Evolutionary conservation across 2,888 invertebrate genomes (phyloP), one percentile per base, ranked within the genome.

Genomic region (Nomada ferruginata): DNA sequence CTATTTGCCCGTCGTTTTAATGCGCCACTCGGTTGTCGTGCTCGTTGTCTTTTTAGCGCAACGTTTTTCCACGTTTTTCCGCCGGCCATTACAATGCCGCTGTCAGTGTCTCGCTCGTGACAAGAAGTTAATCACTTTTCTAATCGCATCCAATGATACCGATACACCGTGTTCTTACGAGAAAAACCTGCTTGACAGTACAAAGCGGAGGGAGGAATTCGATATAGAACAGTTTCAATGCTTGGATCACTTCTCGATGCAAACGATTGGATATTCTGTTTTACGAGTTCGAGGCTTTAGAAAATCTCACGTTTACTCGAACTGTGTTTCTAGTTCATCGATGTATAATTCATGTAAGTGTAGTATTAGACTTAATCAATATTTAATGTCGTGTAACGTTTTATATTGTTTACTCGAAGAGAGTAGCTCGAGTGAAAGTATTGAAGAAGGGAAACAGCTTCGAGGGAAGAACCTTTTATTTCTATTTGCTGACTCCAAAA

Each of bases 1-100:
- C 79, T 75, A 55, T 86, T 86, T 66, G 68, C 64, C 74, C 44
- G 60, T 57, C 70, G 73, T 50, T 55, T 50, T 76, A 66, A 85
- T 57, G 64, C 10, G 60, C 72, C 44, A 53, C 13, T 52, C 42
- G 63, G 36, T 68, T 50, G 47, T 26, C 59, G 13, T 23, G 57
- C 50, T 50, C 50, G 15, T 47, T n/a, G 57, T 36, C 57, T 52
- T 70, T 70, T 79, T 63, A 36, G 3, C 50, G 26, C 66, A 42
- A 59, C 50, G 23, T 77, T 66, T 72, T 71, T 71, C 60, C 78
- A 63, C 71, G 78, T 36, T 36, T 36, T 11, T 65, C 13, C 26
- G n/a, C 20, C 15, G 11, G 47, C 42, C 57, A 36, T 69, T 59
- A 55, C 76, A 65, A 66, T 63, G 60, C 36, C 76, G n/a, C 23